Evolutionary conservation across 2,888 invertebrate species (phyloP).

Genomic region (Pollenia amentaria): DNA sequence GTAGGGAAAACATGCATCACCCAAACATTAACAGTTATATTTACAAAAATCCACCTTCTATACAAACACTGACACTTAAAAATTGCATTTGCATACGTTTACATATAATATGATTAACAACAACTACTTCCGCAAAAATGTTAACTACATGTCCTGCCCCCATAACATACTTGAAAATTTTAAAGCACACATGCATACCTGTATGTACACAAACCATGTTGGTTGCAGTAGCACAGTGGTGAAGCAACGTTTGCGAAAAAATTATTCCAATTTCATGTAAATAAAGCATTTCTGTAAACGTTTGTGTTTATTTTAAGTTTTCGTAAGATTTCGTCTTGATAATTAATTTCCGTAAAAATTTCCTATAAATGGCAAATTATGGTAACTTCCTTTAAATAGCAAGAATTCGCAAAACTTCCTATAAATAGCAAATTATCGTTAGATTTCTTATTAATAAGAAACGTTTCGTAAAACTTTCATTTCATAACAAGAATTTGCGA

Average conservation of each 20-base stretch:
- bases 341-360: too few relatives aligned
- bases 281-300: too few relatives aligned
- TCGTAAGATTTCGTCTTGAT: too few relatives aligned
- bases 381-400: too few relatives aligned
- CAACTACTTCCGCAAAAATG: conserved; percentile 51
- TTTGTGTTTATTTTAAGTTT: too few relatives aligned
- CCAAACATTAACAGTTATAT: background rate
- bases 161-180: conserved; percentile 4
- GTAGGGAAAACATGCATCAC: background rate
- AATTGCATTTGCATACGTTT: conserved; percentile 70
- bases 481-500: too few relatives aligned
- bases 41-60: conserved; percentile 1
- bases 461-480: too few relatives aligned
- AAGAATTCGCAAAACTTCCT: too few relatives aligned
- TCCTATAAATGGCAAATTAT: too few relatives aligned
- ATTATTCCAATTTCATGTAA: background rate
- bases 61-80: conserved; percentile 58
- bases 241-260: background rate
- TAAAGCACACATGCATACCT: background rate
- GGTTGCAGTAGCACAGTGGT: background rate
- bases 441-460: too few relatives aligned
- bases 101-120: conserved; percentile 72
- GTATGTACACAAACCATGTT: background rate
- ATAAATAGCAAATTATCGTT: too few relatives aligned
- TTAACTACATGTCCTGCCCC: conserved; percentile 25